Conservation (phyloP, 1,140 invertebrate species). For the Brachionus plicatilis region DNA sequence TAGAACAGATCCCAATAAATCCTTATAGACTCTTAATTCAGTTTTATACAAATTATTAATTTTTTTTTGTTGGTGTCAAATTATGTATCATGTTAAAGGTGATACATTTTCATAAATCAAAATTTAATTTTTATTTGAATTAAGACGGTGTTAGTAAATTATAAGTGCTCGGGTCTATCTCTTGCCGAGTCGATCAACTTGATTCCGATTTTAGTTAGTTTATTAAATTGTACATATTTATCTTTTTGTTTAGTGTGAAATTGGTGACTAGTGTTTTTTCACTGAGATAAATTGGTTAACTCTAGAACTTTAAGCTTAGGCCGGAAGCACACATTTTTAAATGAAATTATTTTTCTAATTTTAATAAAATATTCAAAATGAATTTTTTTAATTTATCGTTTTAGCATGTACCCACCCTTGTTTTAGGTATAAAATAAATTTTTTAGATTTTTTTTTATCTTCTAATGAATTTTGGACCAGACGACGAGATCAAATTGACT, state of each 20-base stretch:
- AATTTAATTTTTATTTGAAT: conserved; percentile 1
- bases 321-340: neutral
- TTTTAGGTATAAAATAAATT: neutral
- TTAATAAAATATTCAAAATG: neutral
- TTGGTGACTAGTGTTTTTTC: neutral
- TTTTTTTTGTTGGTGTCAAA: neutral
- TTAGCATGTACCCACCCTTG: neutral
- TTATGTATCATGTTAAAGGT: neutral
- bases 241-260: neutral
- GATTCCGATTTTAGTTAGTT: neutral
- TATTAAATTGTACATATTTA: neutral
- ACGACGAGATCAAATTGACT: neutral
- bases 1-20: neutral
- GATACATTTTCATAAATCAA: conserved; percentile 2
- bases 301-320: neutral
- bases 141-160: neutral
- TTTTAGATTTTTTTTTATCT: neutral
- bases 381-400: neutral
- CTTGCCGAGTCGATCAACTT: neutral
- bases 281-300: neutral
- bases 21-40: neutral
- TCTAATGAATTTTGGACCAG: neutral
- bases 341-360: neutral
- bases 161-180: neutral
- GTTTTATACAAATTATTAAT: neutral